Evolutionary conservation across 2,888 invertebrate genomes (phyloP).

Genomic region (Micropterix aruncella): DNA sequence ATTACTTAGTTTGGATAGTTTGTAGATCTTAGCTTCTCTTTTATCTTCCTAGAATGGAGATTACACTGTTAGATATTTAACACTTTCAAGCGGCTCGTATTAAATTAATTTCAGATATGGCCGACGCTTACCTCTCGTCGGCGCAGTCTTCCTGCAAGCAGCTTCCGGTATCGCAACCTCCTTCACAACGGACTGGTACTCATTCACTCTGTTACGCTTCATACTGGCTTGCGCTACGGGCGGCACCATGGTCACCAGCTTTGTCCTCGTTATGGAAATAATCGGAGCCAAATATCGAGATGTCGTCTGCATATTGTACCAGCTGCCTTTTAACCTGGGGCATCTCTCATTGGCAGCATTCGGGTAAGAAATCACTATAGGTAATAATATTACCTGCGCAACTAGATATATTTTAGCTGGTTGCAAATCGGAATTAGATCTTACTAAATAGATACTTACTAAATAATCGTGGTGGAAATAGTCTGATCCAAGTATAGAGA

Average conservation of each 20-base stretch:
- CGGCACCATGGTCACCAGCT: slow-evolving; percentile 72
- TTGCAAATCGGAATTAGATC: too few relatives aligned
- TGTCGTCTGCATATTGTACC: slow-evolving; percentile 55
- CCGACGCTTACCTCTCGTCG: slow-evolving; percentile 56
- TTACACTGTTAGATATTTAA: too few relatives aligned
- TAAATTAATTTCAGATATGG: slow-evolving; percentile 45
- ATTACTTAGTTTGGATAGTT: too few relatives aligned
- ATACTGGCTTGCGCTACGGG: slow-evolving; percentile 63
- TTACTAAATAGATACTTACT: slow-evolving; percentile 75
- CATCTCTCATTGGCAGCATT: slow-evolving; percentile 48
- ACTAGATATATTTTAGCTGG: too few relatives aligned
- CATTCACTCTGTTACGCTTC: slow-evolving; percentile 55
- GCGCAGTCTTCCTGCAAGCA: slow-evolving; percentile 59
- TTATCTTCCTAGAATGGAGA: too few relatives aligned
- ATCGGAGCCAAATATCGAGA: slow-evolving; percentile 43
- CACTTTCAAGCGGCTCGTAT: too few relatives aligned
- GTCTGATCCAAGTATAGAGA: slow-evolving; percentile 43
- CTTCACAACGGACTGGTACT: slow-evolving; percentile 49
- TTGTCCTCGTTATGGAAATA: slow-evolving; percentile 54
- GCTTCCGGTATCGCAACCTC: slow-evolving; percentile 56
- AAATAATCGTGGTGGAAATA: slow-evolving; percentile 54
- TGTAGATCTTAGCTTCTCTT: too few relatives aligned
- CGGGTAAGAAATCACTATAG: too few relatives aligned
- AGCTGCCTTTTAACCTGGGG: slow-evolving; percentile 57
- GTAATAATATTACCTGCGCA: too few relatives aligned